Base-by-base conservation (phyloP, 2,113 vertebrate genomes). In the Campylomormyrus numenius region DNA sequence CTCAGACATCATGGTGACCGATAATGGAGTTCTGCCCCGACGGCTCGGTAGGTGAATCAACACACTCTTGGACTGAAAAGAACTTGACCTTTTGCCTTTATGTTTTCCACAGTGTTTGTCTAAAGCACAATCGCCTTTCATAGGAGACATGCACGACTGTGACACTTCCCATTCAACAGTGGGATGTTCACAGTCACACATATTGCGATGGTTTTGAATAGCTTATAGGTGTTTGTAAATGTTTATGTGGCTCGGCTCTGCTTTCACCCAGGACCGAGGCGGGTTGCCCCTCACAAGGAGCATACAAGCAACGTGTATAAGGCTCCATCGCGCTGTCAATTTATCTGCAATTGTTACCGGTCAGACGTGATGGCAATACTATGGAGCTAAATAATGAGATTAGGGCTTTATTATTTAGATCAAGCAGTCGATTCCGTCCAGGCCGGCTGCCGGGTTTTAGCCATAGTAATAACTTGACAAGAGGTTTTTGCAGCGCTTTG, bases 11-110 rank as follows among this genome's bases (percentile, higher is more conserved):
- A n/a, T 31, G 85, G 83, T 56, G 48, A 31, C 62, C 62, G 77
- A 89, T 86, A 88, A 91, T 92, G 86, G 94, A 96, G 95, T 96
- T 97, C 97, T 97, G 97, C 95, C 96, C 97, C 93, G 96, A 97
- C 97, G 96, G 97, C 96, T 97, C 95, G 95, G 80, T 97, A 97
- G 97, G 97, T 98, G 97, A 98, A 98, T 97, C 97, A 96, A 95
- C 96, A 95, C 97, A 97, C 96, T 97, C 97, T 98, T 97, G 96
- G 97, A 95, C 96, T 97, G 97, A 97, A 98, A 97, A 97, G 97
- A 97, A 98, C 97, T 98, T 99, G 98, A 99, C 98, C 98, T 98
- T 80, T 97, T 97, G 98, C 96, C 97, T 97, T 98, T 98, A 97
- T 98, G 96, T 97, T 96, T 96, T 95, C 95, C 96, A 96, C 96